phyloP scores from a whole-genome alignment of 2,113 vertebrate genomes.

The Spilogale gracilis region DNA sequence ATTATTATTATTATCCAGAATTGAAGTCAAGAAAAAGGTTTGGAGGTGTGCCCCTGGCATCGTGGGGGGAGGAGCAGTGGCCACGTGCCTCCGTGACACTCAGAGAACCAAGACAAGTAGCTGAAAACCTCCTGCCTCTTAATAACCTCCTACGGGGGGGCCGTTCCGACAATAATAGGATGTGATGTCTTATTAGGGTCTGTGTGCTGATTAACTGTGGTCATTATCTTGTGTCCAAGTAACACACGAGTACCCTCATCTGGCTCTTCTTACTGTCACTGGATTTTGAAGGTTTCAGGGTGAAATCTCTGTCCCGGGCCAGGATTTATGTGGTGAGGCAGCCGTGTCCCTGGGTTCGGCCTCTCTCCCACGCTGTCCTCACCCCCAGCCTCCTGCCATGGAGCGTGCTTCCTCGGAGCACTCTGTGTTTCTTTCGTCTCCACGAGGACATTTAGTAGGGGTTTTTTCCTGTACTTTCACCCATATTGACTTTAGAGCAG shows the following conservation, averaged over 20 bases:
- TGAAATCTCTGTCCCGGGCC: accelerated
- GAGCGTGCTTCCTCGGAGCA: accelerated
- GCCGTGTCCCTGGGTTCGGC: accelerated
- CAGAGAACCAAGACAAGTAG: accelerated
- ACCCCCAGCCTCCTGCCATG: accelerated
- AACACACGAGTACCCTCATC: no score
- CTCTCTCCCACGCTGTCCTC: not conserved
- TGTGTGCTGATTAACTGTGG: not conserved
- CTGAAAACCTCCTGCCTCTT: not conserved
- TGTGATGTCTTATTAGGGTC: not conserved
- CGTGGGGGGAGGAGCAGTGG: accelerated
- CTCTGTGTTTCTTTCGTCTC: not conserved
- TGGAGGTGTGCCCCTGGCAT: accelerated
- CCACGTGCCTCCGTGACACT: accelerated
- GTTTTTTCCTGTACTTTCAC: not conserved
- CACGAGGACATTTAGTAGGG: not conserved
- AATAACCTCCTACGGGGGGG: not conserved
- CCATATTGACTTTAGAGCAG: not conserved
- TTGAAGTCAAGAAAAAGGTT: not conserved
- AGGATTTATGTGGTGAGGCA: accelerated
- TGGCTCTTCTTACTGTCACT: not conserved
- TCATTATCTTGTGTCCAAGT: not conserved
- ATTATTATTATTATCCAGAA: not conserved
- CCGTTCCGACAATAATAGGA: accelerated
- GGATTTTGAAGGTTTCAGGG: not conserved